Percentiles rank a stretch among this genome's conserved stretches.
Evolutionary conservation across 2,113 vertebrate species (phyloP).

Genomic region (Gracilinanus agilis): DNA sequence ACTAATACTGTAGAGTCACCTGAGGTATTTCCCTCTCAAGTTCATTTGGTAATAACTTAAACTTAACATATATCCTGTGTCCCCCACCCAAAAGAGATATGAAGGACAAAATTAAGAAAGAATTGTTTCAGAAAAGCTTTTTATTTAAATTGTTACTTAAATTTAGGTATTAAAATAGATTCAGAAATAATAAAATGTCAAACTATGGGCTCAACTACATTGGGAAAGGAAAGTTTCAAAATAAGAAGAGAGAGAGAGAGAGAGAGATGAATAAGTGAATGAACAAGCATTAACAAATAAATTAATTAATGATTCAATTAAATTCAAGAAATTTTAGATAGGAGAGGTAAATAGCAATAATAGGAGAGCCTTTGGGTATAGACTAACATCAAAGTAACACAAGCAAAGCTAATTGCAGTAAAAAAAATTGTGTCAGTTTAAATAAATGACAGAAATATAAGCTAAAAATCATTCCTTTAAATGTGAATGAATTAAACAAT

Average conservation of each 20-base stretch:
- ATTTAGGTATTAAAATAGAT: not conserved
- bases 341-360: not conserved
- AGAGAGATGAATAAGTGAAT: not conserved
- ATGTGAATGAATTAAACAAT: not conserved
- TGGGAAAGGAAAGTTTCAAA: not conserved
- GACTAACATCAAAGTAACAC: not conserved
- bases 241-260: not conserved
- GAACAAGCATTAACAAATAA: not conserved
- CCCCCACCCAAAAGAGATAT: not conserved
- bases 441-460: not conserved
- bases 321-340: not conserved
- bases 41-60: not conserved
- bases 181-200: not conserved
- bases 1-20: not conserved
- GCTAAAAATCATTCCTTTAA: not conserved
- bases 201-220: not conserved
- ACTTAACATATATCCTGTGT: not conserved
- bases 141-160: not conserved
- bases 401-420: not conserved
- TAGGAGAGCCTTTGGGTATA: not conserved
- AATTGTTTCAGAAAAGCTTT: not conserved
- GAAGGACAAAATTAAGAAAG: not conserved
- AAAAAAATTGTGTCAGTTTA: not conserved
- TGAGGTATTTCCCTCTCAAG: not conserved
- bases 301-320: not conserved